A percentile compares a stretch with the other conserved stretches of the same genome.
Evolutionary conservation across 2,888 invertebrate genomes (phyloP).

Genomic region (Eucera pruinosa): DNA sequence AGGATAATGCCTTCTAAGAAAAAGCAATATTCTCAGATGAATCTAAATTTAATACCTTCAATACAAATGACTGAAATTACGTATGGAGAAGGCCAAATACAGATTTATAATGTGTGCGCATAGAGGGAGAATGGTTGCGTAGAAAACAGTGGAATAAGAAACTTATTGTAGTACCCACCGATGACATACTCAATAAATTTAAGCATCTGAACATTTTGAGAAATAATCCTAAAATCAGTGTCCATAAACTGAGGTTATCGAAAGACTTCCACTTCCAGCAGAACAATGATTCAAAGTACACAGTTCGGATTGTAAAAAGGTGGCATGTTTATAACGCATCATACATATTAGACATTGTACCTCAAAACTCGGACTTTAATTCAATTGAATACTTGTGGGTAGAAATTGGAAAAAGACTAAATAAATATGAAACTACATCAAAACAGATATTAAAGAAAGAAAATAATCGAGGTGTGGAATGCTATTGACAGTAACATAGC

Average conservation of each 20-base stretch:
- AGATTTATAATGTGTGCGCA: background rate
- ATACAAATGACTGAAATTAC: background rate
- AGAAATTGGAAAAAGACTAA: too few species aligned
- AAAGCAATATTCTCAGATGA: background rate
- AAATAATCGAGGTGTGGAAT: too few species aligned
- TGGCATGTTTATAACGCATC: background rate
- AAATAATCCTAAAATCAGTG: background rate
- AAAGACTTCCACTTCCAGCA: constrained; percentile 1
- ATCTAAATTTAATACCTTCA: background rate
- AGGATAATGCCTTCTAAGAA: background rate
- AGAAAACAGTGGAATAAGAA: background rate
- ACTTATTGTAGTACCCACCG: background rate
- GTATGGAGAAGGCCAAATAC: background rate
- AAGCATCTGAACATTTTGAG: background rate
- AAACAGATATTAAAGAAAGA: background rate
- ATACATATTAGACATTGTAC: background rate
- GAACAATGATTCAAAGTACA: background rate
- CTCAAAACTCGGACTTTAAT: background rate
- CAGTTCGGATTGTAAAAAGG: background rate
- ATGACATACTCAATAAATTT: background rate
- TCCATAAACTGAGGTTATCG: background rate
- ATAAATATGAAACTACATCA: background rate
- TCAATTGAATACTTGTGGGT: constrained; percentile 1
- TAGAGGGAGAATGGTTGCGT: background rate
- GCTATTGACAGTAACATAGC: too few species aligned